Conservation (phyloP, 2,797 vertebrate genomes). For the Tamandua tetradactyla region DNA sequence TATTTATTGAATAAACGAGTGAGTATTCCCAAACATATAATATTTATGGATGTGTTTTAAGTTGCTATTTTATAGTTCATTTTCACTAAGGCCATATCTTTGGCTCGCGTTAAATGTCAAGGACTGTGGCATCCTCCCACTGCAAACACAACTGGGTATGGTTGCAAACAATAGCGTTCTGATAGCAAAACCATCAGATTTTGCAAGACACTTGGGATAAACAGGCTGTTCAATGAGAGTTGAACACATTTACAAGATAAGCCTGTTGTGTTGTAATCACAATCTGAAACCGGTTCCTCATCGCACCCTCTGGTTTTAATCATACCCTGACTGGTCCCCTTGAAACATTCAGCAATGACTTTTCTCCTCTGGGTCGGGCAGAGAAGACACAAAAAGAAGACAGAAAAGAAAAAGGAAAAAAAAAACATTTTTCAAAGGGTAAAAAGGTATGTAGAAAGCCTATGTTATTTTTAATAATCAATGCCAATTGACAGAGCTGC, state of each 20-base stretch:
- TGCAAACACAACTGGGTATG: background rate
- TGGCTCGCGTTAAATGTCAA: conserved; percentile 11
- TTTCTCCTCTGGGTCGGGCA: background rate
- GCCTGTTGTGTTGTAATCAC: conserved; percentile 1
- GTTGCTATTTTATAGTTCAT: background rate
- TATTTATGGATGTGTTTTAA: background rate
- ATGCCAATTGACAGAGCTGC: background rate
- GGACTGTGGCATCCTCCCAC: background rate
- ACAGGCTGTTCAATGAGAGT: background rate
- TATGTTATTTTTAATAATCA: background rate
- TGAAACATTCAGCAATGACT: background rate
- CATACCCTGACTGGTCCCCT: background rate
- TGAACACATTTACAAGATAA: conserved; percentile 29
- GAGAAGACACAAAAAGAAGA: too few species aligned
- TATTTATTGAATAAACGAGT: background rate
- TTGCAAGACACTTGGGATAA: conserved; percentile 15
- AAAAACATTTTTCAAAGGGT: background rate
- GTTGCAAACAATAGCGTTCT: background rate
- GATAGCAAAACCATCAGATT: background rate
- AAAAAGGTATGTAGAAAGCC: conserved; percentile 2
- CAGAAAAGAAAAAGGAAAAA: background rate
- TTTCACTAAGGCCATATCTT: background rate
- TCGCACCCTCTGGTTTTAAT: conserved; percentile 45
- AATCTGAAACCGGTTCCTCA: background rate
- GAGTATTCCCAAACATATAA: background rate